Conservation (phyloP, 2,113 vertebrate genomes). For the Haliaeetus leucogaster region DNA sequence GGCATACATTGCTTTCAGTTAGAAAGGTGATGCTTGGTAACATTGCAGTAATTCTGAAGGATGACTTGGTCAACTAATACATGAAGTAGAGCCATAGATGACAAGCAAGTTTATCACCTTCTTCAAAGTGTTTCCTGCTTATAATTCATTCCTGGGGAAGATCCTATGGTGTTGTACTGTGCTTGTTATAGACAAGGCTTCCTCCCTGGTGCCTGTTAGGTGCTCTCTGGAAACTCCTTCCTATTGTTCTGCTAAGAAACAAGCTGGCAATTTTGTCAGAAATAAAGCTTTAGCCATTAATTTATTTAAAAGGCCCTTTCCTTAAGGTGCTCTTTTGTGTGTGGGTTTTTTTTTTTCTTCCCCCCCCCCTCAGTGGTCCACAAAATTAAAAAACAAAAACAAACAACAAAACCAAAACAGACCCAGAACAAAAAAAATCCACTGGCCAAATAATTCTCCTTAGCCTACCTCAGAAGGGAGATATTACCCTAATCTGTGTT, state of each 20-base stretch:
- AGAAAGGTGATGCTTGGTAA: background rate
- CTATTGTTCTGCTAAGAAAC: background rate
- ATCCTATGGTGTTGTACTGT: background rate
- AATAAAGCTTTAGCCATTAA: background rate
- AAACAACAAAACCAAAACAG: background rate
- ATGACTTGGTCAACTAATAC: background rate
- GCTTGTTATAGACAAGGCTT: background rate
- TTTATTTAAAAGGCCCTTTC: background rate
- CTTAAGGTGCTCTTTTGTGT: background rate
- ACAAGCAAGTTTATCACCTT: background rate
- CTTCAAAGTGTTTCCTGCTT: background rate
- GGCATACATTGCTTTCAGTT: background rate
- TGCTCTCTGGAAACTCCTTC: background rate
- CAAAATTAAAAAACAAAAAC: background rate
- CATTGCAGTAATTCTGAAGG: background rate
- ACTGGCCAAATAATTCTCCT: background rate
- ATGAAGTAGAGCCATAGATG: background rate
- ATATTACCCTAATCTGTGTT: background rate
- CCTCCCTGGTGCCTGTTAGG: background rate
- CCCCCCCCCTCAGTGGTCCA: background rate
- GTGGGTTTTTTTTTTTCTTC: no score
- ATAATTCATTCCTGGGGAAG: background rate
- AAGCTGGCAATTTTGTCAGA: background rate
- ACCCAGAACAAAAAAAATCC: background rate
- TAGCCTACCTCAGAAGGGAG: background rate